Base-by-base conservation (phyloP, 92 coral and sea anemone species). In the Porites cylindrica region DNA sequence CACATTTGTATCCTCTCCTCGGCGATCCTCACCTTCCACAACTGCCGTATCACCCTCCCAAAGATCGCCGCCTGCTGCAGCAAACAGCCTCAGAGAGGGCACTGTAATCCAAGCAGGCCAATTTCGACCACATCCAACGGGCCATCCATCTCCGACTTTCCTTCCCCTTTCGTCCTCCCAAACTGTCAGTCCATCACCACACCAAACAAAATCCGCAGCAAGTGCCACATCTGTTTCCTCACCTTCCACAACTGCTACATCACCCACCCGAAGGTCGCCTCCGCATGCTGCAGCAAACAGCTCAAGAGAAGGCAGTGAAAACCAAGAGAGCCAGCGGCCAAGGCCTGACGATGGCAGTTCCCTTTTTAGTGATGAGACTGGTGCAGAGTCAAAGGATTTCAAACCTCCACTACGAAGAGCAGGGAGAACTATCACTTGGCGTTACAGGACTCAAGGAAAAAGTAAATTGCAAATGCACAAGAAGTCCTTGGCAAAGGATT, bases 371-470 rank as follows among this genome's bases (percentile, higher is more conserved):
- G 89, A 77, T n/a, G 89, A 85, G 23, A 67, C 29, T 26, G 70
- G 19, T 8, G 13, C 16, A 53, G 38, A n/a, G 6, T 20, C 66
- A 11, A 62, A 66, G 20, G 92, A 81, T 8, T 19, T 78, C 21
- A 78, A 79, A 29, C 72, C 72, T 19, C 99, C 99, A 0, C 32
- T 82, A 21, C 90, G 99, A 21, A 95, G 96, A n/a, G 97, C 97
- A 7, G 99, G 99, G 1, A 87, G 92, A 43, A 87, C 91, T 1
- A 91, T 97, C 65, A 90, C 87, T 66, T 97, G 99, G 99, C 91
- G 85, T 8, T 77, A 77, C 78, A 85, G 79, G 64, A 66, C 83
- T 4, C 85, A 85, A 61, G 66, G 86, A 10, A 70, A 85, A 80
- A 72, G 90, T 75, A 84, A 80, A 76, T 78, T 90, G 1, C 93